Conservation (phyloP, 2,797 vertebrate species). For the Clamator glandarius region DNA sequence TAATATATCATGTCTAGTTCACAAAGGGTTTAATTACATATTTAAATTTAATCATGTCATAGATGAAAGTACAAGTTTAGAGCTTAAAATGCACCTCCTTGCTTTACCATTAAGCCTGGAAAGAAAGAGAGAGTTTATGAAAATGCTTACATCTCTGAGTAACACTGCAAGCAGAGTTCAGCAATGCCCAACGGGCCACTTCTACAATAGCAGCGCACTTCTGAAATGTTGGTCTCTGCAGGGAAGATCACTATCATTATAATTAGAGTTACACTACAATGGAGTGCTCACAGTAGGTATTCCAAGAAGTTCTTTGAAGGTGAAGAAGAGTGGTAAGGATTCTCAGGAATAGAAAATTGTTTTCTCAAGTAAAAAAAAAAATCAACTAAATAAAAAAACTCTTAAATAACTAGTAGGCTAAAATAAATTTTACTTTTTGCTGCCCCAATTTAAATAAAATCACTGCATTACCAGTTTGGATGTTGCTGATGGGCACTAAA, state of each 20-base stretch:
- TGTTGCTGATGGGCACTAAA: background rate
- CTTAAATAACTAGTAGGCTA: background rate
- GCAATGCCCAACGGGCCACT: slow-evolving; percentile 47
- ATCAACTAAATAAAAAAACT: background rate
- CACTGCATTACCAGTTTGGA: background rate
- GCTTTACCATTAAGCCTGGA: slow-evolving; percentile 5
- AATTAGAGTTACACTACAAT: slow-evolving; percentile 52
- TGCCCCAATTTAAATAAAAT: background rate
- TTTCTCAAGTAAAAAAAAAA: slow-evolving; percentile 11
- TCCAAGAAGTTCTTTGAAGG: slow-evolving; percentile 60
- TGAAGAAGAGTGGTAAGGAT: slow-evolving; percentile 34
- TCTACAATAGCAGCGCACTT: slow-evolving; percentile 35
- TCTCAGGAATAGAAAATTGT: slow-evolving; percentile 31
- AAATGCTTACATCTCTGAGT: background rate
- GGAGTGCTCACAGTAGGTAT: slow-evolving; percentile 22
- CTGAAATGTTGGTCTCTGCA: slow-evolving; percentile 55
- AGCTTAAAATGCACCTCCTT: slow-evolving; percentile 1
- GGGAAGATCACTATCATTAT: slow-evolving; percentile 65
- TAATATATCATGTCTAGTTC: background rate
- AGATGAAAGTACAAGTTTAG: background rate
- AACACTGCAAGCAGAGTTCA: slow-evolving; percentile 50
- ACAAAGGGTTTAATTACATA: background rate
- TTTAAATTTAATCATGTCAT: background rate
- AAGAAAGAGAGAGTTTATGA: slow-evolving; percentile 34
- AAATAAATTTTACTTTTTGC: background rate